phyloP scores from a whole-genome alignment of 92 coral and sea anemone species.

The Phenganax subtilis region DNA sequence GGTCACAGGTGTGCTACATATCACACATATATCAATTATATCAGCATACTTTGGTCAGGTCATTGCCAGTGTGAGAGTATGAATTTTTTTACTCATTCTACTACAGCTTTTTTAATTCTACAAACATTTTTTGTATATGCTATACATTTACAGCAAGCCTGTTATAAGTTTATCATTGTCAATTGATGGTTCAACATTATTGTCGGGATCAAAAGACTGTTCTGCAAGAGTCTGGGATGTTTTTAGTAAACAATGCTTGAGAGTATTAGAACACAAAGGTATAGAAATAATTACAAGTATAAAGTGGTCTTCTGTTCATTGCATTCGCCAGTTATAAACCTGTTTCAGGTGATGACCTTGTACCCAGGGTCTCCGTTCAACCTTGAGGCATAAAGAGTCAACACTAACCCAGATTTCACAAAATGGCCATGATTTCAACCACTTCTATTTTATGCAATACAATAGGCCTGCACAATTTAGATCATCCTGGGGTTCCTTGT shows the following conservation, averaged over 20 bases:
- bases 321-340: too few relatives aligned
- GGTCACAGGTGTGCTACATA: conserved; percentile 18
- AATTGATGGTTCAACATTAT: conserved; percentile 68
- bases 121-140: too few relatives aligned
- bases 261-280: conserved; percentile 85
- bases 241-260: conserved; percentile 74
- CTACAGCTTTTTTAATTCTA: neutral
- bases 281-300: neutral
- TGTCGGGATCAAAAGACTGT: conserved; percentile 82
- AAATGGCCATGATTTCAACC: too few relatives aligned
- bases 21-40: neutral
- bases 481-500: too few relatives aligned
- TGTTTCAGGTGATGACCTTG: too few relatives aligned
- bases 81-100: neutral
- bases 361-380: too few relatives aligned
- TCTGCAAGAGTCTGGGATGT: conserved; percentile 93
- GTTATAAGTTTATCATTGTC: conserved; percentile 70
- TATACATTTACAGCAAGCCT: conserved; percentile 54
- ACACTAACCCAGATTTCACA: too few relatives aligned
- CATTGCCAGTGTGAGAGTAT: too few relatives aligned
- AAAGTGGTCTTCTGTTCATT: too few relatives aligned
- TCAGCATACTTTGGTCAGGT: neutral
- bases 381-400: too few relatives aligned
- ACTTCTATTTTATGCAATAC: too few relatives aligned
- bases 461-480: too few relatives aligned